Percentiles rank a stretch among this genome's conserved stretches.
phyloP scores from a whole-genome alignment of 1,140 invertebrate species.

The Drosophila setifemur region DNA sequence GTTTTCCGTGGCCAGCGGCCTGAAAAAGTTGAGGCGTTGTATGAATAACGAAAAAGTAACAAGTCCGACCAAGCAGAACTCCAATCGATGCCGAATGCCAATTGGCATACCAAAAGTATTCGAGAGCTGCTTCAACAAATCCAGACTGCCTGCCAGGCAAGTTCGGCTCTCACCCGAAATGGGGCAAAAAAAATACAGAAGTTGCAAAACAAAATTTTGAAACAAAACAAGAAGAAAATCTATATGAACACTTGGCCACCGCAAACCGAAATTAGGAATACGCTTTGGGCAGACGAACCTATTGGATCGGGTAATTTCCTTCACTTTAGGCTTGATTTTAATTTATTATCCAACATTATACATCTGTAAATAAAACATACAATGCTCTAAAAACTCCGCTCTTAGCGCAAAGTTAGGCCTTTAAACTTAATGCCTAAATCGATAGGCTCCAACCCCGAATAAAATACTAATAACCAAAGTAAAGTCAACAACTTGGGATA shows the following conservation, averaged over 20 bases:
- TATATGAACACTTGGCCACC: not conserved
- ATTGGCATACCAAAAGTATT: slow-evolving; percentile 54
- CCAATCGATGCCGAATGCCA: slow-evolving; percentile 66
- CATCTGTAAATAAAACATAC: too few relatives aligned
- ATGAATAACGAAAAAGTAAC: slow-evolving; percentile 61
- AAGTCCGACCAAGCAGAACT: slow-evolving; percentile 20
- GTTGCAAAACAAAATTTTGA: slow-evolving; percentile 51
- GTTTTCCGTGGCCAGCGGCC: slow-evolving; percentile 21
- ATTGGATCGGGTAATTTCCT: too few relatives aligned
- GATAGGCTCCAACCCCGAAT: not conserved
- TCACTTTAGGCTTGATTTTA: too few relatives aligned
- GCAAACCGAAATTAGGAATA: not conserved
- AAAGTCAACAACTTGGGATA: slow-evolving; percentile 42
- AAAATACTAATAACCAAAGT: slow-evolving; percentile 40
- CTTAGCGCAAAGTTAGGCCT: not conserved
- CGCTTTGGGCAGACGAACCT: too few relatives aligned
- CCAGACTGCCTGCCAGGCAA: slow-evolving; percentile 30
- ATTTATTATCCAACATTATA: too few relatives aligned
- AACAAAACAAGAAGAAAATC: slow-evolving; percentile 61
- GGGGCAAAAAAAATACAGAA: slow-evolving; percentile 27
- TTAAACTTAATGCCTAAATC: not conserved
- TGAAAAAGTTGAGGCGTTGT: slow-evolving; percentile 63
- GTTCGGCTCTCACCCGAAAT: slow-evolving; percentile 11
- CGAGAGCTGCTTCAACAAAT: slow-evolving; percentile 66
- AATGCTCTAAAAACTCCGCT: not conserved